Evolutionary conservation across 2,797 vertebrate species (phyloP), one percentile per base, ranked within the genome.

Genomic region (Sphenopsis melanotis): DNA sequence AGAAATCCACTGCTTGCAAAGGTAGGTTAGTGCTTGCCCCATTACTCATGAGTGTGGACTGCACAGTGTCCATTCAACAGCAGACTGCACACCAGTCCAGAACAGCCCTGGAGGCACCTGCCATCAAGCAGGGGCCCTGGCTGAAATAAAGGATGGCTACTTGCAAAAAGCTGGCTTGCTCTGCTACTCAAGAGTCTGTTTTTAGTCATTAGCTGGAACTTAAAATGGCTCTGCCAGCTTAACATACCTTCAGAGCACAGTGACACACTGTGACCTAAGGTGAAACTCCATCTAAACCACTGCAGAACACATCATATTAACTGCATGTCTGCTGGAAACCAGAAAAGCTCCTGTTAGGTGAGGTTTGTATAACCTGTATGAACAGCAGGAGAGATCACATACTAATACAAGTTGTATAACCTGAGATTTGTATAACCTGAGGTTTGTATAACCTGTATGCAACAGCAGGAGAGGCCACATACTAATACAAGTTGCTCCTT

Each of bases 21-120:
- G 15, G 15, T 29, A 66, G 17, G 15, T 36, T 61, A 34, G 12
- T 41, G 11, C 23, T 59, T 83, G 26, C 21, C 29, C 46, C 32
- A 5, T 26, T 15, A n/a, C 37, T 65, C n/a, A 32, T 0, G 0
- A 17, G 2, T 2, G 2, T 11, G 24, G 22, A n/a, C 34, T 34
- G 36, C n/a, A 21, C 14, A 21, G 7, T 34, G 46, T 13, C 21
- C 11, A 47, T 49, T 44, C 56, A 39, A 9, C 2, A 87, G 21
- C 46, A 63, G 49, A 4, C 26, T 0, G 0, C 52, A 15, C 11
- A 21, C 8, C 4, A 5, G 24, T 17, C 47, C 8, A 14, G 5
- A 8, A 6, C 0, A 9, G 12, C 36, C 11, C 16, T 15, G 13
- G 12, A 44, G 15, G 12, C 2, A 3, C 10, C 46, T 42, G 19